Percentiles rank a stretch among this genome's conserved stretches.
Conservation (phyloP, 2,797 vertebrate species). For the Loris lydekkerianus region DNA sequence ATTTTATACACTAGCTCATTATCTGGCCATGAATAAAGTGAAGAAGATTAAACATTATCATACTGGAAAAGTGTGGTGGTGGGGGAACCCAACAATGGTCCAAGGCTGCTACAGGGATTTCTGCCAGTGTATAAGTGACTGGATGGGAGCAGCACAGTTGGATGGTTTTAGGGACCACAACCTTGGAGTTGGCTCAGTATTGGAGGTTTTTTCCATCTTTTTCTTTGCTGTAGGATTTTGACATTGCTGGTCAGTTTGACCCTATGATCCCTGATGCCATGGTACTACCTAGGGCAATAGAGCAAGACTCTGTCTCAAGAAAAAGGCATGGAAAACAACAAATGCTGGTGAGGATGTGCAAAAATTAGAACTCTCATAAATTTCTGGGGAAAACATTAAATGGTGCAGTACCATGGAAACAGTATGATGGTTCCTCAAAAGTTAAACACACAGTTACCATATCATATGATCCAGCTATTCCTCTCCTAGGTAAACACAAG, state of each 20-base stretch:
- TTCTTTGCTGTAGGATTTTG: slow-evolving; percentile 93
- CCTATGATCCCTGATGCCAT: slow-evolving; percentile 96
- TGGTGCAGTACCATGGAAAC: background rate
- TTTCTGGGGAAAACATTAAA: background rate
- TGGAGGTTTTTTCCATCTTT: slow-evolving; percentile 35
- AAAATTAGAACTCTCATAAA: background rate
- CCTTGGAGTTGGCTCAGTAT: background rate
- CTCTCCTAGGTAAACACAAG: background rate
- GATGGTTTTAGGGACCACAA: background rate
- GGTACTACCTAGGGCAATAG: too few relatives aligned
- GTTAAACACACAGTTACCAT: background rate
- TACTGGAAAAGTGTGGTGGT: slow-evolving; percentile 95
- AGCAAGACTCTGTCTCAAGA: too few relatives aligned
- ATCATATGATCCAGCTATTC: background rate
- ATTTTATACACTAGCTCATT: slow-evolving; percentile 87
- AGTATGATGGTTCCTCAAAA: background rate
- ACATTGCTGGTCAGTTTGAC: slow-evolving; percentile 97
- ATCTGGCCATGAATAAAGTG: slow-evolving; percentile 96
- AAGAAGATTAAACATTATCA: slow-evolving; percentile 96
- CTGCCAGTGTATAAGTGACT: slow-evolving; percentile 94
- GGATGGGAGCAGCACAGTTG: background rate
- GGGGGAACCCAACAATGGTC: slow-evolving; percentile 94
- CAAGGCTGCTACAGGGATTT: slow-evolving; percentile 95
- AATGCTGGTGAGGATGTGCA: background rate
- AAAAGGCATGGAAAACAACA: background rate